Conservation (phyloP, 1,140 invertebrate species). For the Tetramorium simillimum region DNA sequence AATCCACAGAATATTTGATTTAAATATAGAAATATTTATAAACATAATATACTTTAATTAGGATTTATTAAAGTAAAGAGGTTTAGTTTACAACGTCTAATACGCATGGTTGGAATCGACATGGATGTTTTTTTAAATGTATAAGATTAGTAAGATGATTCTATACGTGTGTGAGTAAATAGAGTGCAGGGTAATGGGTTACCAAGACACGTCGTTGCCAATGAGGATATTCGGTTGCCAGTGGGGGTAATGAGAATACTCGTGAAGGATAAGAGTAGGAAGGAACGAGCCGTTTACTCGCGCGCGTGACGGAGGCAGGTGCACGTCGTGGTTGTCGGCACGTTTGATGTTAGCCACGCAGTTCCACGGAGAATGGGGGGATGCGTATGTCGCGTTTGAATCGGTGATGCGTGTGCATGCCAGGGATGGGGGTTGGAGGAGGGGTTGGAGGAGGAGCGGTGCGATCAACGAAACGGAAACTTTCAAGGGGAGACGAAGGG, state of each 20-base stretch:
- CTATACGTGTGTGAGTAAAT: neutral
- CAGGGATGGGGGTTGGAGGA: constrained; percentile 16
- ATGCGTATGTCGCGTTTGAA: constrained; percentile 74
- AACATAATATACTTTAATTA: neutral
- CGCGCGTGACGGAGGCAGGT: constrained; percentile 77
- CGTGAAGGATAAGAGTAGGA: constrained; percentile 69
- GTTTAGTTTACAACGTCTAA: neutral
- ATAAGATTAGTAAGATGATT: constrained; percentile 40
- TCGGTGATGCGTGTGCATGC: constrained; percentile 65
- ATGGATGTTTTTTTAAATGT: neutral
- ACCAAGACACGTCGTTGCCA: constrained; percentile 58
- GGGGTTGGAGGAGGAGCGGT: constrained; percentile 31
- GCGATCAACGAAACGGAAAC: constrained; percentile 62
- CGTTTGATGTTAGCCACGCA: constrained; percentile 77
- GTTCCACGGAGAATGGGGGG: constrained; percentile 56
- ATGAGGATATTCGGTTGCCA: constrained; percentile 36
- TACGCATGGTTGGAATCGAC: neutral
- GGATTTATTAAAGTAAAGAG: neutral
- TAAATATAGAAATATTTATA: neutral
- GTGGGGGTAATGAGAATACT: constrained; percentile 77
- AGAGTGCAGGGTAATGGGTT: constrained; percentile 16
- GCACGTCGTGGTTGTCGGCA: constrained; percentile 77
- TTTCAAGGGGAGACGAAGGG: neutral
- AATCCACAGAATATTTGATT: neutral
- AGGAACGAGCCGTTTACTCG: constrained; percentile 71